A percentile compares a stretch with the other conserved stretches of the same genome.
These are phyloP conservation scores for Hormiphora californensis DNA, from an alignment of 37 sponge, comb jelly and placozoan genomes.

Conservation along the genomic window DNA sequence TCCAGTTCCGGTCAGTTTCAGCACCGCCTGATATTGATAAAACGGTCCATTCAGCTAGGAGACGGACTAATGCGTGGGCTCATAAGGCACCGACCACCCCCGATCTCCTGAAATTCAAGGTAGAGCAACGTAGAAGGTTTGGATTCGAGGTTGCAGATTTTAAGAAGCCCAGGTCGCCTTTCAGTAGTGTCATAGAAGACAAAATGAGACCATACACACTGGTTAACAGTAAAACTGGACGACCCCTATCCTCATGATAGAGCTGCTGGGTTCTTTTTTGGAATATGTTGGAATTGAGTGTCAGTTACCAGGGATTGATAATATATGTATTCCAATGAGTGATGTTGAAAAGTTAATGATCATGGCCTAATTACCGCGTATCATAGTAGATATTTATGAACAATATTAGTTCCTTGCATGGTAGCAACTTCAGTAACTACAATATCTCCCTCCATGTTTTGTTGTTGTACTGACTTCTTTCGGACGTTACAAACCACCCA, in stretches of 20 bases:
- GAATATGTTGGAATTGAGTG: too few species aligned
- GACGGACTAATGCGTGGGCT: conserved; percentile 43
- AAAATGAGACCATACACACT: conserved; percentile 22
- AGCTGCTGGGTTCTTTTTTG: too few species aligned
- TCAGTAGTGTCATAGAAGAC: conserved; percentile 1
- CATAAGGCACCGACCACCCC: conserved; percentile 12
- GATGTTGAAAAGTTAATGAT: too few species aligned
- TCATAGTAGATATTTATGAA: too few species aligned
- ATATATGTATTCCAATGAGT: too few species aligned
- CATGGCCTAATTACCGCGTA: too few species aligned
- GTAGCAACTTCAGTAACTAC: too few species aligned
- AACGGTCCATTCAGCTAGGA: not conserved
- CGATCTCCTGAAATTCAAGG: conserved; percentile 5
- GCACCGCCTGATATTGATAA: conserved; percentile 30
- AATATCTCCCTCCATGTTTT: too few species aligned
- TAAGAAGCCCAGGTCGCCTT: conserved; percentile 39
- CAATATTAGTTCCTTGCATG: too few species aligned
- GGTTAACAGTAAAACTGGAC: not conserved
- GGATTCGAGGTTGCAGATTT: conserved; percentile 48
- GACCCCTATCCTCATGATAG: not conserved
- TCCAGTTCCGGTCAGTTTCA: not conserved
- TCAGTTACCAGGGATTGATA: too few species aligned
- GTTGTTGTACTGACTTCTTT: too few species aligned
- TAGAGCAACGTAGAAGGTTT: not conserved
- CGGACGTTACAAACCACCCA: too few species aligned